Percentiles rank a stretch among this genome's conserved stretches.
phyloP scores from a whole-genome alignment of 2,797 vertebrate species.

The Harpagifer antarcticus region DNA sequence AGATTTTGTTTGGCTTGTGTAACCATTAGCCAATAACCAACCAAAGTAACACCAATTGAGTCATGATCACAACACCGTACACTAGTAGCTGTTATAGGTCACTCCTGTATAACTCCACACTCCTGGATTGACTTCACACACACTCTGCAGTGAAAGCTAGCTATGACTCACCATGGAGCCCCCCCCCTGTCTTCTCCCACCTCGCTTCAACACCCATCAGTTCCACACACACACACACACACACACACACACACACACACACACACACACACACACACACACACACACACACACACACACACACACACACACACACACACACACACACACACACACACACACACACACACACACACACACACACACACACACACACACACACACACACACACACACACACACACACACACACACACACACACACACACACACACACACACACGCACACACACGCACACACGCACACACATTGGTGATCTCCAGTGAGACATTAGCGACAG shows the following conservation, averaged over 20 bases:
- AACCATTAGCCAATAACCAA: too few relatives aligned
- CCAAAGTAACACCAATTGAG: conserved; percentile 21
- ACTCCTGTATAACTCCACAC: conserved; percentile 5
- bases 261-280: conserved; percentile 23
- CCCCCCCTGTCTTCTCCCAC: conserved; percentile 25
- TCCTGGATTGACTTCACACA: conserved; percentile 21
- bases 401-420: conserved; percentile 6
- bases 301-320: conserved; percentile 9
- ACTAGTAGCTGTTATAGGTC: conserved; percentile 11
- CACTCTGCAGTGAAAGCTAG: conserved; percentile 27
- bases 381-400: conserved; percentile 9
- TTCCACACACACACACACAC: conserved; percentile 26
- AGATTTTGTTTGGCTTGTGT: too few relatives aligned
- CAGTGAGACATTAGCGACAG: conserved; percentile 55
- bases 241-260: conserved; percentile 23
- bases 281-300: conserved; percentile 10
- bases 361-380: conserved; percentile 4
- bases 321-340: conserved; percentile 6
- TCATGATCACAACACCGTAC: background rate
- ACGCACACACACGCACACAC: conserved; percentile 4
- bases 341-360: conserved; percentile 7
- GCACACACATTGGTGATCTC: conserved; percentile 34
- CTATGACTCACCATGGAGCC: conserved; percentile 55
- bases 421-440: conserved; percentile 7
- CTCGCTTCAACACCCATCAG: conserved; percentile 47